These are phyloP conservation scores for Myrmecophaga tridactyla DNA, from an alignment of 2,113 vertebrate species.

Conservation along the genomic window DNA sequence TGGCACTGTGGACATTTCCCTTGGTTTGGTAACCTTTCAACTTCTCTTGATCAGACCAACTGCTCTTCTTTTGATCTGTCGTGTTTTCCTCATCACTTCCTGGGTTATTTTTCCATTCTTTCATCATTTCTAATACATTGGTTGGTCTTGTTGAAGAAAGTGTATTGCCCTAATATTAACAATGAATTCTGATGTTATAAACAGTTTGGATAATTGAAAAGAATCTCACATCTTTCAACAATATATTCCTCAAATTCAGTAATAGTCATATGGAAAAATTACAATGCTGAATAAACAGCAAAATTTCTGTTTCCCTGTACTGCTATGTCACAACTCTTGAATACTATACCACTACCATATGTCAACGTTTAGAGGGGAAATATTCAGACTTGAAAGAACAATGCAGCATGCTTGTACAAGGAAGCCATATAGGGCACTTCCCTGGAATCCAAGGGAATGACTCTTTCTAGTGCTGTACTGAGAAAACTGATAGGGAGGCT, in stretches of 20 bases:
- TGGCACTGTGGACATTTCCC: background rate
- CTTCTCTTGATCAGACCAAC: background rate
- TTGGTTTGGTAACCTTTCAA: background rate
- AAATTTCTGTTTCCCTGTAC: background rate
- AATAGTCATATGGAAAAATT: constrained; percentile 26
- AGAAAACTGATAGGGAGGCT: background rate
- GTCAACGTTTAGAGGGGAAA: background rate
- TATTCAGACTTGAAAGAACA: background rate
- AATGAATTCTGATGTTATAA: constrained; percentile 53
- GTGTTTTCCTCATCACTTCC: constrained; percentile 74
- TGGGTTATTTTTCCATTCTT: constrained; percentile 79
- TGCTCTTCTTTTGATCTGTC: constrained; percentile 19
- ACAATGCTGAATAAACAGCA: background rate
- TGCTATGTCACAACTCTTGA: background rate
- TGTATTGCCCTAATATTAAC: constrained; percentile 85
- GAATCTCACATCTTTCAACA: background rate
- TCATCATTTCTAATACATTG: constrained; percentile 91
- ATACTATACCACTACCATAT: background rate
- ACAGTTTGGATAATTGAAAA: constrained; percentile 12
- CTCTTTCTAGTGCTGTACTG: background rate
- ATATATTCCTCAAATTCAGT: background rate
- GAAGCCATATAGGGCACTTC: background rate
- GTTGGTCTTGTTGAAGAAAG: constrained; percentile 73
- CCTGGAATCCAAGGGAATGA: background rate
- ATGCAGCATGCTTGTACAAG: background rate